Evolutionary conservation across 2,888 invertebrate species (phyloP).

Genomic region (Balanococcus diminutus): DNA sequence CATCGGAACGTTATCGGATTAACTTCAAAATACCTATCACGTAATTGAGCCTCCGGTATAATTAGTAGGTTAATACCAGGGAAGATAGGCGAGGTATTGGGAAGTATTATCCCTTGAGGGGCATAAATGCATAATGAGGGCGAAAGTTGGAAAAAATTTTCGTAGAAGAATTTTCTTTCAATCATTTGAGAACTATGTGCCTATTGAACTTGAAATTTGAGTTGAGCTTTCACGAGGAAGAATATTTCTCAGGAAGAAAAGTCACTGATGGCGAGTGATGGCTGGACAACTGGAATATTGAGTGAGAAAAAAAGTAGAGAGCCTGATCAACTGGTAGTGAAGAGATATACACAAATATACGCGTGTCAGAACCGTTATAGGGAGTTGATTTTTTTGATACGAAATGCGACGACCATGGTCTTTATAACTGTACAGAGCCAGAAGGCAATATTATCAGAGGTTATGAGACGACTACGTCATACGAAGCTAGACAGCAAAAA

Average conservation of each 20-base stretch:
- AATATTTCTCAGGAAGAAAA: background rate
- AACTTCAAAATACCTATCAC: background rate
- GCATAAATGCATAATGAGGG: background rate
- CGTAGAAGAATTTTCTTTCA: background rate
- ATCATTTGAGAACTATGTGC: background rate
- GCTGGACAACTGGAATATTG: background rate
- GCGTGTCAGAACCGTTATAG: slow-evolving; percentile 20
- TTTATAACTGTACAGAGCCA: background rate
- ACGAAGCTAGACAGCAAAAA: background rate
- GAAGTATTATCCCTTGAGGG: background rate
- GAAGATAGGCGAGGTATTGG: background rate
- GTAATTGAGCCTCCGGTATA: background rate
- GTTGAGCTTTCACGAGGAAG: no score
- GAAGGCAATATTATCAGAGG: slow-evolving; percentile 30
- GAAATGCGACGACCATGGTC: background rate
- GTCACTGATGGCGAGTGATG: background rate
- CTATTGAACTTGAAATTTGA: no score
- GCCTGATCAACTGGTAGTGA: background rate
- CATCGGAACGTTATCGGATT: background rate
- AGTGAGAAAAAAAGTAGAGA: background rate
- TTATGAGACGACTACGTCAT: background rate
- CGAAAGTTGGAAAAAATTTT: background rate
- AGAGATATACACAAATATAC: background rate
- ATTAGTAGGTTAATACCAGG: background rate
- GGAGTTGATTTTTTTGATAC: slow-evolving; percentile 33